Conservation (phyloP, 2,797 vertebrate genomes). For the Pantherophis alleghaniensis region DNA sequence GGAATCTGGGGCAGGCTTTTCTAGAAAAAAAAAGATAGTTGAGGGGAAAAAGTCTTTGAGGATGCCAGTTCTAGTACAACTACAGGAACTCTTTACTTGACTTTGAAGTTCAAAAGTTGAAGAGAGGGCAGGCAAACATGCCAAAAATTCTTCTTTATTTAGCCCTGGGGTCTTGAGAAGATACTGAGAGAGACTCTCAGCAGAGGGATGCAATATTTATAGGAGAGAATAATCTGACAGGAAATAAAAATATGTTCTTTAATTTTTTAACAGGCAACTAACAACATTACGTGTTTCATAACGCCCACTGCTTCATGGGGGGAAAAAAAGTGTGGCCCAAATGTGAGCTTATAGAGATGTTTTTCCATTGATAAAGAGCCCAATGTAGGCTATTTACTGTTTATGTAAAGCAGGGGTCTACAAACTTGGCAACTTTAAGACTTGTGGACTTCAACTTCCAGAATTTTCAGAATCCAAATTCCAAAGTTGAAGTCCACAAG, state of each 20-base stretch:
- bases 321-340: neutral
- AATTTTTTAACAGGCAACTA: neutral
- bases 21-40: neutral
- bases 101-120: neutral
- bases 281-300: neutral
- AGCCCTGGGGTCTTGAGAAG: neutral
- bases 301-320: neutral
- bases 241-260: neutral
- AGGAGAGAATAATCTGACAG: neutral
- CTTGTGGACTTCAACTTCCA: no score
- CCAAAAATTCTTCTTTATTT: neutral
- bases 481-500: no score
- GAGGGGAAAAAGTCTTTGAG: neutral
- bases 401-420: no score
- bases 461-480: no score
- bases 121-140: neutral
- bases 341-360: neutral
- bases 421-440: no score
- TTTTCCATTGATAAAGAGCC: neutral
- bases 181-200: neutral
- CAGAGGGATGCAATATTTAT: conserved; percentile 19
- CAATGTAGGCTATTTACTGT: neutral
- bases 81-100: neutral
- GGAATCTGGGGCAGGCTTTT: neutral
- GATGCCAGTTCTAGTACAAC: neutral